Percentiles rank a stretch among this genome's conserved stretches.
Conservation (phyloP, 2,888 invertebrate species). For the Salpingus planirostris region DNA sequence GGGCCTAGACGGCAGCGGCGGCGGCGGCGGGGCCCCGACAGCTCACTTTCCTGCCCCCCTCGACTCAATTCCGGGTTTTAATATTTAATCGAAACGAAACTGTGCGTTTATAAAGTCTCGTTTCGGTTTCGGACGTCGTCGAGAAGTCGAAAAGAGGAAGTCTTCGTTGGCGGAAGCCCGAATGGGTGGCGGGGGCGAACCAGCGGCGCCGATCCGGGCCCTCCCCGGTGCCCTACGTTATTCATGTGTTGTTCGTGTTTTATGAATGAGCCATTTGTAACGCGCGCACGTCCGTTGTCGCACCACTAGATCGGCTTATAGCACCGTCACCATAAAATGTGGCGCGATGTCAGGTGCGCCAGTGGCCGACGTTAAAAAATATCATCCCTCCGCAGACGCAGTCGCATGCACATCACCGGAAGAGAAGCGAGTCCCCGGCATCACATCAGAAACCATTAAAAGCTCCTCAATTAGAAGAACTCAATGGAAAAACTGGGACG, state of each 20-base stretch:
- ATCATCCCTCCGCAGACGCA: not conserved
- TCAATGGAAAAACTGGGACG: constrained; percentile 2
- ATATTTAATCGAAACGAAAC: too few relatives aligned
- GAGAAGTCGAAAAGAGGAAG: too few relatives aligned
- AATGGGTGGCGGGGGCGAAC: too few relatives aligned
- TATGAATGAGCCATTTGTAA: constrained; percentile 42
- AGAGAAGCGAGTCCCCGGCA: too few relatives aligned
- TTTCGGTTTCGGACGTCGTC: too few relatives aligned
- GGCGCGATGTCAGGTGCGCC: constrained; percentile 22
- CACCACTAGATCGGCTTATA: constrained; percentile 39
- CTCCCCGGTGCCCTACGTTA: constrained; percentile 22
- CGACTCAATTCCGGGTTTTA: too few relatives aligned
- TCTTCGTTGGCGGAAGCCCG: too few relatives aligned
- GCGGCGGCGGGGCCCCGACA: too few relatives aligned
- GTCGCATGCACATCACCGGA: too few relatives aligned
- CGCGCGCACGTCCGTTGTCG: constrained; percentile 38
- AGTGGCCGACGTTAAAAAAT: constrained; percentile 4
- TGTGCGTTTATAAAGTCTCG: too few relatives aligned
- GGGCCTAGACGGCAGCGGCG: constrained; percentile 24
- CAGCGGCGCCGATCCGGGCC: constrained; percentile 8
- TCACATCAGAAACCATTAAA: constrained; percentile 4
- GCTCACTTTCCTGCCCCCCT: constrained; percentile 35
- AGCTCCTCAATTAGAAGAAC: constrained; percentile 8
- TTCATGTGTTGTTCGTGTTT: constrained; percentile 41
- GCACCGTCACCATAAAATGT: constrained; percentile 36